Base-by-base conservation (phyloP, 2,113 vertebrate genomes). In the Pantherophis guttatus region DNA sequence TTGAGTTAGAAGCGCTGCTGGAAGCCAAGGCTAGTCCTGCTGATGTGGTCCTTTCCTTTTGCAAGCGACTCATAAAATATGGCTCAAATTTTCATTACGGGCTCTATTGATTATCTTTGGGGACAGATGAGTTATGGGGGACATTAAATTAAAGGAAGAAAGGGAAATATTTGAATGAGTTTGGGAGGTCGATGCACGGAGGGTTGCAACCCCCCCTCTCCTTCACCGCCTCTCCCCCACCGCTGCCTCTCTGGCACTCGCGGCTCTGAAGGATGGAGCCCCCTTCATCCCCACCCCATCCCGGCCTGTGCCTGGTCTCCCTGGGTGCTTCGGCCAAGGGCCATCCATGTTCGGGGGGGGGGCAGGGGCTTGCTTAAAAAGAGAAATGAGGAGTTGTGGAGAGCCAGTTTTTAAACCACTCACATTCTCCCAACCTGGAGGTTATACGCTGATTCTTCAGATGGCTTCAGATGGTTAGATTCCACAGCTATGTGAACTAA, bases 31-130 rank as follows among this genome's bases (percentile, higher is more conserved):
- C 98, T 96, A 97, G 98, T 97, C 98, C 98, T 99, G 99, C 99
- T 99, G 99, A 99, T 98, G 98, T 96, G 97, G 98, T 97, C 98
- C 98, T 99, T 99, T 92, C 98, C 98, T 97, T 98, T 97, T 98
- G 97, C 98, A 96, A 62, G 99, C 97, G 93, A 98, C 95, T 98
- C 99, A 97, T 99, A 99, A 99, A 99, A 99, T 99, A 99, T 98
- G 98, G 98, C 98, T 99, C 98, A 99, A 98, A 98, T 99, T 99
- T 99, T 99, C 99, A 99, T 99, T 99, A 99, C 98, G 98, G 99
- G 98, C 98, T 99, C 98, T 99, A 99, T 99, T 99, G 99, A 99
- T 99, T 99, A 99, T 98, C 98, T 99, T 99, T 99, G 99, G 99
- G 98, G 98, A 98, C 97, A 98, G 98, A 98, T 99, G 98, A 99